Conservation (phyloP, 2,888 invertebrate genomes). For the Sisyra terminalis region DNA sequence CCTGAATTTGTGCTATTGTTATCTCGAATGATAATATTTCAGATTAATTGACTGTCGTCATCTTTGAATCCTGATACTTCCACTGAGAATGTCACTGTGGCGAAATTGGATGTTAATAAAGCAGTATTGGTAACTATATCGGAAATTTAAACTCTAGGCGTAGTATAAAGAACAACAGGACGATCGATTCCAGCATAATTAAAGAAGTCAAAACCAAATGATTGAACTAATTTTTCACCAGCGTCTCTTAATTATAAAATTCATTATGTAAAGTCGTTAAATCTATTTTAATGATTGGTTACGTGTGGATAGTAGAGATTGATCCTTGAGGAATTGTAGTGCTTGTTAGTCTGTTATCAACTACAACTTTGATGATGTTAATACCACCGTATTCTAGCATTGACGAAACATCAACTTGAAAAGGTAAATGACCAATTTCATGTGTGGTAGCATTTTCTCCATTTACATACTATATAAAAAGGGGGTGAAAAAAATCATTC, state of each 20-base stretch:
- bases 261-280: background rate
- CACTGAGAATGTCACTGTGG: slow-evolving; percentile 38
- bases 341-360: slow-evolving; percentile 80
- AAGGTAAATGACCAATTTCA: slow-evolving; percentile 91
- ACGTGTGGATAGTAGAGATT: background rate
- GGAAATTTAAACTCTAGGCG: slow-evolving; percentile 65
- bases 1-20: slow-evolving; percentile 19
- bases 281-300: background rate
- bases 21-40: slow-evolving; percentile 29
- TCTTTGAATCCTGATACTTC: slow-evolving; percentile 26
- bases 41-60: slow-evolving; percentile 17
- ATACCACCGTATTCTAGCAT: slow-evolving; percentile 45
- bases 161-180: slow-evolving; percentile 77
- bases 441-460: slow-evolving; percentile 65
- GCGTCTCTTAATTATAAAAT: slow-evolving; percentile 33
- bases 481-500: too few species aligned
- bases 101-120: slow-evolving; percentile 20
- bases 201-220: slow-evolving; percentile 89
- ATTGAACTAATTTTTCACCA: slow-evolving; percentile 47
- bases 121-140: slow-evolving; percentile 65
- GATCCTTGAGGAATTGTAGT: slow-evolving; percentile 83
- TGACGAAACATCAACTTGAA: slow-evolving; percentile 68
- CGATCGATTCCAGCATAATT: slow-evolving; percentile 97
- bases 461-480: slow-evolving; percentile 81
- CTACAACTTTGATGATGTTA: slow-evolving; percentile 77